A percentile compares a stretch with the other conserved stretches of the same genome.
phyloP scores from a whole-genome alignment of 2,888 invertebrate genomes.

The Orthonychiurus folsomi region DNA sequence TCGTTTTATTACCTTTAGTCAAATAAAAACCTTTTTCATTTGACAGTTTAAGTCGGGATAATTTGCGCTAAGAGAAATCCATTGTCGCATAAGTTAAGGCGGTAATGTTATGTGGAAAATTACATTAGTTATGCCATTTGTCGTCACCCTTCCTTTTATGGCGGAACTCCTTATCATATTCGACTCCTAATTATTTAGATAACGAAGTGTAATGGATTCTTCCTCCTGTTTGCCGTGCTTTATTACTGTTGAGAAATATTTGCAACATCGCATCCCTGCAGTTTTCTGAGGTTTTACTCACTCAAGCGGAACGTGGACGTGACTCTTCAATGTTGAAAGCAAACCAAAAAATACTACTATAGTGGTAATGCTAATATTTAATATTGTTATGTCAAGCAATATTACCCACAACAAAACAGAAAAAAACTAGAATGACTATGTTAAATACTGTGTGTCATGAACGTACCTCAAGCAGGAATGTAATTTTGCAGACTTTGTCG shows the following conservation, averaged over 20 bases:
- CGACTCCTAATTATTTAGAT: neutral
- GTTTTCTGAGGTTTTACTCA: no score
- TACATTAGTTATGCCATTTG: neutral
- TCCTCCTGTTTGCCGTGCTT: neutral
- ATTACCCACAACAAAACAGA: no score
- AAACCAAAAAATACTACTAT: no score
- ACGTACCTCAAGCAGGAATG: slow-evolving; percentile 88
- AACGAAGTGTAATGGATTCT: neutral
- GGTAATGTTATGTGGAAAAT: neutral
- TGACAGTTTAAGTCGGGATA: neutral
- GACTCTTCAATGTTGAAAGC: no score
- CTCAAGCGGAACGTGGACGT: no score
- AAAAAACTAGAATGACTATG: no score
- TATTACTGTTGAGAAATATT: no score
- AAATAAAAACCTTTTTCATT: neutral
- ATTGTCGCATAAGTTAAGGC: neutral
- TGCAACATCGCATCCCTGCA: no score
- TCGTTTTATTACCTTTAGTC: neutral
- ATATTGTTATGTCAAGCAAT: no score
- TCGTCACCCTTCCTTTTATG: neutral
- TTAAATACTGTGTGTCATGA: no score
- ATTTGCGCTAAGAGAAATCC: neutral
- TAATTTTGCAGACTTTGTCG: slow-evolving; percentile 85
- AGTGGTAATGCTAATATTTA: no score
- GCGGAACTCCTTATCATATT: neutral